Evolutionary conservation across 2,113 vertebrate genomes (phyloP).

Genomic region (Pithys albifrons): DNA sequence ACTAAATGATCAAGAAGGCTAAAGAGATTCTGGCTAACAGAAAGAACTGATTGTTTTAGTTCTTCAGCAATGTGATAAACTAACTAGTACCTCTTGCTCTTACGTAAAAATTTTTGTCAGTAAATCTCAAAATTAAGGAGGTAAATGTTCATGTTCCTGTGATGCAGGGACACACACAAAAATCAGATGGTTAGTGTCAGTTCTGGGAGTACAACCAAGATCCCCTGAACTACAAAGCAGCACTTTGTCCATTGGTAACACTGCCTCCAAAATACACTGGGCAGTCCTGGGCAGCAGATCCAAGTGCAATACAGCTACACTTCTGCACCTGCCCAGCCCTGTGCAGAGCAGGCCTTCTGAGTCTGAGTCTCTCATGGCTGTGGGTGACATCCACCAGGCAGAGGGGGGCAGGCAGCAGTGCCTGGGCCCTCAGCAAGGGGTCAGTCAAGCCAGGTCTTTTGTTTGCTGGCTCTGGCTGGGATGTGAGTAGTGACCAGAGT

Average conservation of each 20-base stretch:
- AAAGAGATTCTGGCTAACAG: not conserved
- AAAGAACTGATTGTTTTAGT: not conserved
- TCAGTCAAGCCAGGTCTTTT: not conserved
- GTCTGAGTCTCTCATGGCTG: accelerated
- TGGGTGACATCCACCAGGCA: accelerated
- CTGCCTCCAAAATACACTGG: not conserved
- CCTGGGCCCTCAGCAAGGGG: not conserved
- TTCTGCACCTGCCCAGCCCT: accelerated
- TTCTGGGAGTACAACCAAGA: not conserved
- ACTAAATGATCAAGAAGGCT: not conserved
- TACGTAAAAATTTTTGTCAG: not conserved
- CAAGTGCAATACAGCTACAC: accelerated
- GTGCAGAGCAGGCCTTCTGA: not conserved
- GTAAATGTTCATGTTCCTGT: not conserved
- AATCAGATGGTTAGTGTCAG: not conserved
- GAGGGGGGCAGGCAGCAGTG: too few relatives aligned
- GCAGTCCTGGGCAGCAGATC: accelerated
- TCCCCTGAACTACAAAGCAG: accelerated
- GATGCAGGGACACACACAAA: not conserved
- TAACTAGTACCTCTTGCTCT: not conserved
- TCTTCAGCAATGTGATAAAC: not conserved
- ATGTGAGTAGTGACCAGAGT: accelerated
- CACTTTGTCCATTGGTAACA: accelerated
- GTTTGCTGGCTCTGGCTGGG: not conserved
- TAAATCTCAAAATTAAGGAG: not conserved